A percentile compares a stretch with the other conserved stretches of the same genome.
These are phyloP conservation scores for Leucoptera coffeella DNA, from an alignment of 2,888 invertebrate genomes.

Conservation along the genomic window DNA sequence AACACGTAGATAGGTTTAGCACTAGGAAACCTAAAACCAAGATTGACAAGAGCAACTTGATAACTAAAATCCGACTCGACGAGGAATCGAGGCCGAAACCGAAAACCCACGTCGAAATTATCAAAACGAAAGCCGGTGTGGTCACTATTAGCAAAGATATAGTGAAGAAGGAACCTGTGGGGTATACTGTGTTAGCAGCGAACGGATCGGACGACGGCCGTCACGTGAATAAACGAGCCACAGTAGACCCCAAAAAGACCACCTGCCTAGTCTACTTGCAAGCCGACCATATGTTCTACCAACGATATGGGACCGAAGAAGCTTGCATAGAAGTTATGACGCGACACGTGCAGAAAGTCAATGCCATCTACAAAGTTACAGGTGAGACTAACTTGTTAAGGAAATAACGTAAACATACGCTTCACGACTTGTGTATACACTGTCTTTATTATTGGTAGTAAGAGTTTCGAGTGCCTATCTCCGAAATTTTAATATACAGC, in stretches of 20 bases:
- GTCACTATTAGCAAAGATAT: conserved; percentile 59
- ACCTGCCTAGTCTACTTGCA: conserved; percentile 94
- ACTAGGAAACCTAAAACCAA: conserved; percentile 46
- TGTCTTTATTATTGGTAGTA: no score
- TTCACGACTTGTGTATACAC: no score
- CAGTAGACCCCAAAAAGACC: conserved; percentile 79
- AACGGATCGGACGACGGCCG: conserved; percentile 50
- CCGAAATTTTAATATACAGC: no score
- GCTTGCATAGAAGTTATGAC: conserved; percentile 95
- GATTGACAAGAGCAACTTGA: conserved; percentile 47
- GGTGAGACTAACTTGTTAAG: conserved; percentile 54
- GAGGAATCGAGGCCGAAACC: conserved; percentile 56
- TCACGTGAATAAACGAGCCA: conserved; percentile 61
- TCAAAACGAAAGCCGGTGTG: conserved; percentile 60
- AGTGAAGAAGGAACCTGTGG: conserved; percentile 53
- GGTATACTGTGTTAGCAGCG: conserved; percentile 35
- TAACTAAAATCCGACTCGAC: conserved; percentile 46
- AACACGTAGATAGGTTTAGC: conserved; percentile 40
- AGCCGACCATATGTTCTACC: conserved; percentile 94
- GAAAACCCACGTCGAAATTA: conserved; percentile 62
- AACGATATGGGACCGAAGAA: conserved; percentile 89
- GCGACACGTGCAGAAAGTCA: conserved; percentile 88
- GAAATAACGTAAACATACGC: no score
- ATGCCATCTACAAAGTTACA: conserved; percentile 79
- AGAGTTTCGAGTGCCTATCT: no score